Percentiles rank a stretch among this genome's conserved stretches.
phyloP scores from a whole-genome alignment of 2,888 invertebrate species.

The Metellina segmentata region DNA sequence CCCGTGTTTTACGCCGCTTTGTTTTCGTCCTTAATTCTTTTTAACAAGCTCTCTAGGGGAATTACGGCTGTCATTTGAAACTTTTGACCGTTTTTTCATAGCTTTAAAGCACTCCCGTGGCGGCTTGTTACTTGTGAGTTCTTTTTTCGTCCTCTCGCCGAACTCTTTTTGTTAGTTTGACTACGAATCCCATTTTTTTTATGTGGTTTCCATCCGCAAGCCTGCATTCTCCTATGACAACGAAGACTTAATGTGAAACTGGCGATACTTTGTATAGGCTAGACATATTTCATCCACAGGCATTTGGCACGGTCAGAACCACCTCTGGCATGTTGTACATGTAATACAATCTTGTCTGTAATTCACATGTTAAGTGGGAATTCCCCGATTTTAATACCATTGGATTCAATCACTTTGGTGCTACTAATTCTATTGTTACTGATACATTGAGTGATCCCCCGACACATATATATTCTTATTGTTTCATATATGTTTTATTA shows the following conservation, averaged over 20 bases:
- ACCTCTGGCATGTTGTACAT: too few relatives aligned
- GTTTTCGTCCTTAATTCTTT: conserved; percentile 43
- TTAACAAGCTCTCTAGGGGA: conserved; percentile 72
- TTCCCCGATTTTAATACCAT: too few relatives aligned
- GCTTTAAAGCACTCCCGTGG: conserved; percentile 34
- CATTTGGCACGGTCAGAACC: too few relatives aligned
- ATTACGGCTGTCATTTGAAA: conserved; percentile 47
- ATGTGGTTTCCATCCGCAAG: not conserved
- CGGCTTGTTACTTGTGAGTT: conserved; percentile 44
- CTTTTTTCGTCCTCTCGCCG: not conserved
- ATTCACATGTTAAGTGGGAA: too few relatives aligned
- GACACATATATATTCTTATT: too few relatives aligned
- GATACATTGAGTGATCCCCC: too few relatives aligned
- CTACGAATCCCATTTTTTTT: not conserved
- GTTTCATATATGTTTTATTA: too few relatives aligned
- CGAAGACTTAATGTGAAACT: not conserved
- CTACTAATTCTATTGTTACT: too few relatives aligned
- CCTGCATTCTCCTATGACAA: not conserved
- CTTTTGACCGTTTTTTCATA: conserved; percentile 23
- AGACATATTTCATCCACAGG: too few relatives aligned
- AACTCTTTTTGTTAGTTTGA: not conserved
- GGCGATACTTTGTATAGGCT: too few relatives aligned
- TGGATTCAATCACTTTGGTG: too few relatives aligned
- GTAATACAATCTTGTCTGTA: too few relatives aligned
- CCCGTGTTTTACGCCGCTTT: not conserved